Conservation (phyloP, 2,113 vertebrate species). For the Heptranchias perlo region DNA sequence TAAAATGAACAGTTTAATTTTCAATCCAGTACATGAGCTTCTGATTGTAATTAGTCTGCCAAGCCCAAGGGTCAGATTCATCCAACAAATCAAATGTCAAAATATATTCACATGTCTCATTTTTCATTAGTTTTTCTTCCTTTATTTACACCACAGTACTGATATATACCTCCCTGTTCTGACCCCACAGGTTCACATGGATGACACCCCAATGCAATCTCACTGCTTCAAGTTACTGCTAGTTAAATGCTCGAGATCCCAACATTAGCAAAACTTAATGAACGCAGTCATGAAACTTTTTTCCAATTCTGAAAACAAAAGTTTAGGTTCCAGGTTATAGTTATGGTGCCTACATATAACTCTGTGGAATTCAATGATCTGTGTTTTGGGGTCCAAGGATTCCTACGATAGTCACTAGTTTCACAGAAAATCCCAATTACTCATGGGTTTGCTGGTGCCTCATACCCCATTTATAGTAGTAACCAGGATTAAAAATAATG, state of each 20-base stretch:
- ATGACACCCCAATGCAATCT: background rate
- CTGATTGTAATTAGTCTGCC: background rate
- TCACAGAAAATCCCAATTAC: background rate
- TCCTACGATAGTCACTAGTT: background rate
- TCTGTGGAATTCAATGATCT: no score
- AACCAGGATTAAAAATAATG: background rate
- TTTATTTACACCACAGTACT: background rate
- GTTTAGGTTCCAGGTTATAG: background rate
- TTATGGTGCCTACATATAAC: background rate
- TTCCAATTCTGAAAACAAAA: background rate
- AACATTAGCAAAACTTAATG: background rate
- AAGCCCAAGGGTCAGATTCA: background rate
- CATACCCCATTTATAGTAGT: background rate
- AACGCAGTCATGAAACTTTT: background rate
- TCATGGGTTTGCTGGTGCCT: background rate
- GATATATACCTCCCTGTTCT: background rate
- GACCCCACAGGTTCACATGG: background rate
- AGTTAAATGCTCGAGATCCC: background rate
- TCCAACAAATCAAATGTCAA: background rate
- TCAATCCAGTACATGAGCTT: background rate
- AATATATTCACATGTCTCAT: background rate
- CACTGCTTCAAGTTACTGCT: background rate
- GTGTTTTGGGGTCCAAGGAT: background rate
- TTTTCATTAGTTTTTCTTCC: background rate
- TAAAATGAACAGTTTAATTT: background rate